Evolutionary conservation across 2,113 vertebrate species (phyloP).

Genomic region (Cavia porcellus): DNA sequence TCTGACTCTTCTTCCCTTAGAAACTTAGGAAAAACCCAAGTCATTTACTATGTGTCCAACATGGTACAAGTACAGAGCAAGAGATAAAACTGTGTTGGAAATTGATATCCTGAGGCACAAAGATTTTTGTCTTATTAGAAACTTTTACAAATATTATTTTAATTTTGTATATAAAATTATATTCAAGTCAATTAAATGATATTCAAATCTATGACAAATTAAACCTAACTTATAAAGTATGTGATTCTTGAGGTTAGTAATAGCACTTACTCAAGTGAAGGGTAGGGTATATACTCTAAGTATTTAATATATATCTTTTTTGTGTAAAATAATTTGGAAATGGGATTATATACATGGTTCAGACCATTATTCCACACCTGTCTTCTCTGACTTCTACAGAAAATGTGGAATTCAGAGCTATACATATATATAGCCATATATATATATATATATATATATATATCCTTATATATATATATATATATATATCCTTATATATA

Average conservation of each 20-base stretch:
- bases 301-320: background rate
- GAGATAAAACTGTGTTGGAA: background rate
- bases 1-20: slow-evolving; percentile 39
- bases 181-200: background rate
- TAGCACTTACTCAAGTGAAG: background rate
- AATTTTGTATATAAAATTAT: slow-evolving; percentile 4
- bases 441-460: no score
- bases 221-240: background rate
- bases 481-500: no score
- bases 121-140: slow-evolving; percentile 2
- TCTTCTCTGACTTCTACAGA: background rate
- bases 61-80: slow-evolving; percentile 3
- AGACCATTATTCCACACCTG: background rate
- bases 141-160: background rate
- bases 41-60: slow-evolving; percentile 20
- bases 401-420: background rate
- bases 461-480: no score
- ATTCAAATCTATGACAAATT: slow-evolving; percentile 16
- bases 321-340: background rate
- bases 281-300: background rate
- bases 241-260: background rate
- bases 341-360: background rate
- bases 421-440: no score
- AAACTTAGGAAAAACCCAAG: background rate
- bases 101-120: slow-evolving; percentile 9